Percentiles rank a stretch among this genome's conserved stretches.
phyloP scores from a whole-genome alignment of 2,888 invertebrate genomes.

The Minunthozetes semirufus region DNA sequence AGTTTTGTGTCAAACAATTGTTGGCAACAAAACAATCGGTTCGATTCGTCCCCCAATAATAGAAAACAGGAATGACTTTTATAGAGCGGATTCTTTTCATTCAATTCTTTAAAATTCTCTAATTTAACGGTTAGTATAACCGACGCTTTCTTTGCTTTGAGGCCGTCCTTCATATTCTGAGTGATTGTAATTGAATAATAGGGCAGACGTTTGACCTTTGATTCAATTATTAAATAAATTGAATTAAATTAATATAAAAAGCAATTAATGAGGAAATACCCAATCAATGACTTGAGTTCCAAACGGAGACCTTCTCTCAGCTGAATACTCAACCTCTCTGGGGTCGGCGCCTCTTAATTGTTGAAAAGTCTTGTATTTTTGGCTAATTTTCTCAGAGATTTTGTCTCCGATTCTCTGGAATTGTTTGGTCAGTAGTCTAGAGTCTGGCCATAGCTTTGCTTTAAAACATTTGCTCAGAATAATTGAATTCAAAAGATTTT shows the following conservation, averaged over 20 bases:
- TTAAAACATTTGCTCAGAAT: conserved; percentile 61
- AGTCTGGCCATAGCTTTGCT: conserved; percentile 68
- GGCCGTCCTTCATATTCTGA: neutral
- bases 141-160: neutral
- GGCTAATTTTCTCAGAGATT: conserved; percentile 50
- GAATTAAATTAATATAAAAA: neutral
- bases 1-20: conserved; percentile 3
- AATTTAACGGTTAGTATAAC: neutral
- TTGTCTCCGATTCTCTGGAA: conserved; percentile 61
- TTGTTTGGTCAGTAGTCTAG: conserved; percentile 61
- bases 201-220: conserved; percentile 2
- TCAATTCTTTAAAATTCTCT: neutral
- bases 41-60: neutral
- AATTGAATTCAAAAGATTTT: conserved; percentile 56
- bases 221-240: neutral
- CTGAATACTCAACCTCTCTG: conserved; percentile 61
- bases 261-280: conserved; percentile 1
- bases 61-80: conserved; percentile 2
- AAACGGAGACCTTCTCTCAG: conserved; percentile 32
- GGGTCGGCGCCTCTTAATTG: conserved; percentile 60
- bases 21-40: neutral
- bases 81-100: neutral
- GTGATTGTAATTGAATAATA: conserved; percentile 14
- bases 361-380: no score
- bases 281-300: conserved; percentile 31